A percentile compares a stretch with the other conserved stretches of the same genome.
Conservation (phyloP, 2,888 invertebrate genomes). For the Stratiomys singularior region DNA sequence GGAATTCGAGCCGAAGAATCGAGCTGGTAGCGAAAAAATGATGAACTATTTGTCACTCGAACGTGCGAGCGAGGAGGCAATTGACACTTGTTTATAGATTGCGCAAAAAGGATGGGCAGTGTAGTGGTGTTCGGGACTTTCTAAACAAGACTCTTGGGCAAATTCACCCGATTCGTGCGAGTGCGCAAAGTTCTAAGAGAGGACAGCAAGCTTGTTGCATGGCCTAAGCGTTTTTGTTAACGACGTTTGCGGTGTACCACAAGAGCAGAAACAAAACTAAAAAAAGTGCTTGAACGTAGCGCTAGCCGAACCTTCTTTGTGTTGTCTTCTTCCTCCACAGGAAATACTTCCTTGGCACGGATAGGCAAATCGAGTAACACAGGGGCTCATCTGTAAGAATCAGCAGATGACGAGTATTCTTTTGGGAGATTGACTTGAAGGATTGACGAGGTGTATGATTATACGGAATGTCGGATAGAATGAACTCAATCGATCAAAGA, state of each 20-base stretch:
- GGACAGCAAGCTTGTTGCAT: too few relatives aligned
- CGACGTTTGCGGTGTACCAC: too few relatives aligned
- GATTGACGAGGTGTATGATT: not conserved
- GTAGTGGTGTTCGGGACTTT: too few relatives aligned
- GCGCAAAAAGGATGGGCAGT: not conserved
- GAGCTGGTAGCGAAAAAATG: not conserved
- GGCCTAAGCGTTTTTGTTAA: too few relatives aligned
- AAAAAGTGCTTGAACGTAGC: too few relatives aligned
- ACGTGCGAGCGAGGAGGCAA: conserved; percentile 18
- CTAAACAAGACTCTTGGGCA: not conserved
- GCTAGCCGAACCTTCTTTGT: too few relatives aligned
- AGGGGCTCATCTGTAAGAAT: not conserved
- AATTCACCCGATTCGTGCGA: not conserved
- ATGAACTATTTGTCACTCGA: conserved; percentile 11
- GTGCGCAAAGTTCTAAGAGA: conserved; percentile 2
- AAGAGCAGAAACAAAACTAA: too few relatives aligned
- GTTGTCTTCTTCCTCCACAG: too few relatives aligned
- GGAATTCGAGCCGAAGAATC: not conserved
- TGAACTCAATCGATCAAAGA: not conserved
- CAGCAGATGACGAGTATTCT: not conserved
- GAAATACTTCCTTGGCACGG: too few relatives aligned
- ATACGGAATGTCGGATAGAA: conserved; percentile 27
- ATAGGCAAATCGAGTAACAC: too few relatives aligned
- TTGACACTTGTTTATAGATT: not conserved
- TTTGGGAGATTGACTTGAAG: too few relatives aligned